A percentile compares a stretch with the other conserved stretches of the same genome.
Conservation (phyloP, 2,113 vertebrate species). For the Gallinago undulata region DNA sequence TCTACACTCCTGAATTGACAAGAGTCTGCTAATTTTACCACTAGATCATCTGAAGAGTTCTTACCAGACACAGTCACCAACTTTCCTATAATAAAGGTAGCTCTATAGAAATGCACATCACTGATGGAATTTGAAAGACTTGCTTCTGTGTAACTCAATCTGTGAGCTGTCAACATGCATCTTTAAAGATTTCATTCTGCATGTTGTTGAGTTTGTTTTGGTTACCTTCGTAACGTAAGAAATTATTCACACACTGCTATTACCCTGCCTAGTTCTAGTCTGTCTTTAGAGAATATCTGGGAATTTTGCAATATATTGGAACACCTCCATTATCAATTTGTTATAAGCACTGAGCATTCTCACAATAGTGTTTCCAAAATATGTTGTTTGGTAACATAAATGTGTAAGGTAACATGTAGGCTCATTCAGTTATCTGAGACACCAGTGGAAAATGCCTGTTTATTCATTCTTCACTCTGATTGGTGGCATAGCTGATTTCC, state of each 20-base stretch:
- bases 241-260: background rate
- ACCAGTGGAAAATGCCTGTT: background rate
- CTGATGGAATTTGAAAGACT: background rate
- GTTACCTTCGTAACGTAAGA: background rate
- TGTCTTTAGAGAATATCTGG: background rate
- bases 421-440: background rate
- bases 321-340: background rate
- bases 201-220: background rate
- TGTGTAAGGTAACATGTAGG: accelerated
- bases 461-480: background rate
- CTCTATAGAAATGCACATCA: background rate
- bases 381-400: background rate
- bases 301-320: background rate
- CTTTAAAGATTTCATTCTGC: background rate
- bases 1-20: background rate
- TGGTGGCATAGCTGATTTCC: background rate
- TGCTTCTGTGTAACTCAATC: background rate
- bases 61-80: background rate
- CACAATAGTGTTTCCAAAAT: background rate
- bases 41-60: background rate
- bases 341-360: background rate
- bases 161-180: background rate
- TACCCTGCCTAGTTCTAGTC: background rate
- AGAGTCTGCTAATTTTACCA: background rate
- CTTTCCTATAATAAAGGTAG: background rate